Conservation (phyloP, 1,140 invertebrate genomes). For the Polypedilum pembai region DNA sequence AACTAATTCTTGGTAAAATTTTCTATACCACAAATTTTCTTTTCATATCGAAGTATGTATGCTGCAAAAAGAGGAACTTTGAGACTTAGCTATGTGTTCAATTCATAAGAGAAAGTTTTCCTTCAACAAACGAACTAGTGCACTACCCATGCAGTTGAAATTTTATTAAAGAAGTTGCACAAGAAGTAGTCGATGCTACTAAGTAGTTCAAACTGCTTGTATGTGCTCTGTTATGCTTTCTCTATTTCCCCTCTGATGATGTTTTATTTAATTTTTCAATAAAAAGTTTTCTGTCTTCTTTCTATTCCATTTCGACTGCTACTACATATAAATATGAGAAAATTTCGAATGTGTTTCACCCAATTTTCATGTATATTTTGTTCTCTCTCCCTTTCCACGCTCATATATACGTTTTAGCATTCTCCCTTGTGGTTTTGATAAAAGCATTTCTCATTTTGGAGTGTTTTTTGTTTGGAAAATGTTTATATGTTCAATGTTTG, state of each 20-base stretch:
- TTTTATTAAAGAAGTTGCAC: neutral
- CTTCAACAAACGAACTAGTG: neutral
- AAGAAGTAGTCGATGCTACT: neutral
- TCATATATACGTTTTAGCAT: neutral
- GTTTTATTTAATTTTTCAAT: slow-evolving; percentile 20
- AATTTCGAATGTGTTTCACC: slow-evolving; percentile 5
- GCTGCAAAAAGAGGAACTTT: neutral
- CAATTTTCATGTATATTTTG: slow-evolving; percentile 19
- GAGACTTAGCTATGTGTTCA: neutral
- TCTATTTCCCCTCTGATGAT: slow-evolving; percentile 3
- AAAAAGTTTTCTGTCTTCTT: neutral
- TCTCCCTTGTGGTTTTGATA: neutral
- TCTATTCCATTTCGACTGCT: neutral
- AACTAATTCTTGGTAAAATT: too few species aligned
- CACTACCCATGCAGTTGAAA: neutral
- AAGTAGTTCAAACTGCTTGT: neutral
- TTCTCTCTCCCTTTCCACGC: neutral
- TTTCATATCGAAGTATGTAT: neutral
- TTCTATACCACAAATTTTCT: too few species aligned
- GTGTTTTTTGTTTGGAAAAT: neutral
- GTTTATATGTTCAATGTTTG: too few species aligned
- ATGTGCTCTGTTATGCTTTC: neutral
- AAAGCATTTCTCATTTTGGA: neutral
- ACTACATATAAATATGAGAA: neutral
- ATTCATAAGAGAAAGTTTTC: neutral